Evolutionary conservation across 2,113 vertebrate genomes (phyloP), one percentile per base, ranked within the genome.

Genomic region (Carettochelys insculpta): DNA sequence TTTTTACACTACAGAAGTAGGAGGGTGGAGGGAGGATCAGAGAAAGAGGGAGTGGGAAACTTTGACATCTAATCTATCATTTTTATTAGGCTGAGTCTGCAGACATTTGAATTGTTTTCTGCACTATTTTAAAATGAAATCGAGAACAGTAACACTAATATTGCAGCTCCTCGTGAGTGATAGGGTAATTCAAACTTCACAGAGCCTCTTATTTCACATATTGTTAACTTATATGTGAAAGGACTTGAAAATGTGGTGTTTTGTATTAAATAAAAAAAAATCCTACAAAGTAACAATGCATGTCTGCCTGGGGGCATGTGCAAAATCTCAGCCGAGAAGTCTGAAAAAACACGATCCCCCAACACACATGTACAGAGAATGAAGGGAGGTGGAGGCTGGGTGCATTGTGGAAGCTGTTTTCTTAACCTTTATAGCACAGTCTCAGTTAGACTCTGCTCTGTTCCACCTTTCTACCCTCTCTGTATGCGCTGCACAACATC

Each of bases 331-430:
- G 22, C 54, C 85, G 27, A 24, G 88, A 87, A 88, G 9, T 12
- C 51, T 29, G 9, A 9, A 3, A 85, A 92, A 90, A 84, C 48
- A 19, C 4, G 8, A 11, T 17, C 3, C 87, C 51, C 5, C 51
- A 43, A 89, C 19, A 76, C 34, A 53, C 12, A 25, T 5, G 52
- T 54, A 80, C 41, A 86, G 58, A 58, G 65, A 79, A 80, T 2
- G 8, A 34, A 22, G 77, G 86, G 84, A 89, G 83, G 81, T 45
- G 4, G 91, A 83, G 90, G 91, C 82, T 90, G 93, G 93, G 93
- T 93, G 89, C 92, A 95, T 78, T 53, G 79, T 96, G 92, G 95
- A 93, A 96, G 94, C 94, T 97, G 96, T 96, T 96, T 97, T 89
- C 92, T 94, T 96, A 97, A 97, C 96, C 97, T 94, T 95, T 94